These are phyloP conservation scores for Pristionchus fissidentatus DNA, from an alignment of 2,888 invertebrate species.

Conservation along the genomic window DNA sequence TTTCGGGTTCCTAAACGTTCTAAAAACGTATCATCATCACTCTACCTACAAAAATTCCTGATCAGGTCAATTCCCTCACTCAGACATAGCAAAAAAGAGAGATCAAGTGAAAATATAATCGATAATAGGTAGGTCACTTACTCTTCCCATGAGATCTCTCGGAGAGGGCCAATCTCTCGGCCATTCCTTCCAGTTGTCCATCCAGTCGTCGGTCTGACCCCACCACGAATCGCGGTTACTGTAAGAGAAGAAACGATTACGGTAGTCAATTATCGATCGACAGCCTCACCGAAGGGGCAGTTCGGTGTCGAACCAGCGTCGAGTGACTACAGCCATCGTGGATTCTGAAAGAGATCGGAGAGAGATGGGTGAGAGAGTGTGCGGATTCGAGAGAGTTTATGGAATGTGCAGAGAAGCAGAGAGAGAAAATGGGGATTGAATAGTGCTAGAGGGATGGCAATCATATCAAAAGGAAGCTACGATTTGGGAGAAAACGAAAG, in stretches of 20 bases:
- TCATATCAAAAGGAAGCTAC: background rate
- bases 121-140: too few species aligned
- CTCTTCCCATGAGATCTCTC: constrained; percentile 67
- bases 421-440: constrained; percentile 28
- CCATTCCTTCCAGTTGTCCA: constrained; percentile 69
- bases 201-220: constrained; percentile 60
- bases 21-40: too few species aligned
- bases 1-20: too few species aligned
- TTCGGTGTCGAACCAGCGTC: constrained; percentile 43
- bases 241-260: background rate
- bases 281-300: constrained; percentile 25
- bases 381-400: constrained; percentile 38
- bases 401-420: too few species aligned
- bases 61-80: too few species aligned
- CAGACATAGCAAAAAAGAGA: too few species aligned
- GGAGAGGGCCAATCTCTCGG: constrained; percentile 72
- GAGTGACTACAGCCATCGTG: constrained; percentile 46
- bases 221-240: constrained; percentile 59
- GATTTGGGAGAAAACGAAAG: background rate
- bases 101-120: background rate
- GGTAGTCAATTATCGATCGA: background rate
- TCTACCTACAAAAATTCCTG: too few species aligned
- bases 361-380: constrained; percentile 39
- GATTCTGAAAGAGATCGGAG: constrained; percentile 34
- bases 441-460: constrained; percentile 32